Conservation (phyloP, 2,888 invertebrate species). For the Athrips mouffetella region DNA sequence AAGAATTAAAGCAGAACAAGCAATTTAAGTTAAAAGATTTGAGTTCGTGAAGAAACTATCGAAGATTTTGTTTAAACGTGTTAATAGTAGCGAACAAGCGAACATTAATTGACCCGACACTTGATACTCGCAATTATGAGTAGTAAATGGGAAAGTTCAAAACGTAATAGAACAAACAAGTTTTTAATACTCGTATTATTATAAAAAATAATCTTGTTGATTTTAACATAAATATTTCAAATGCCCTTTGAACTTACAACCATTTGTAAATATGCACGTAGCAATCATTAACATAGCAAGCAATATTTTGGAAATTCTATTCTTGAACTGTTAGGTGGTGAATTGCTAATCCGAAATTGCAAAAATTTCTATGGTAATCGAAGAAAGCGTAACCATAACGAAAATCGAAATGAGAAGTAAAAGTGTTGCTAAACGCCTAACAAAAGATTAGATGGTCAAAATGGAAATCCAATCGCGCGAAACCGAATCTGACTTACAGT, state of each 20-base stretch:
- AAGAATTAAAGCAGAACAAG: too few relatives aligned
- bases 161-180: neutral
- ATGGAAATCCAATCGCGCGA: slow-evolving; percentile 8
- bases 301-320: too few relatives aligned
- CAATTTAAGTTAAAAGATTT: too few relatives aligned
- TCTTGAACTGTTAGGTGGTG: too few relatives aligned
- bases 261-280: too few relatives aligned
- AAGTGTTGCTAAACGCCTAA: slow-evolving; percentile 45
- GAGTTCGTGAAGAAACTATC: neutral
- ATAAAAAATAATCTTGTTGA: too few relatives aligned
- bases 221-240: too few relatives aligned
- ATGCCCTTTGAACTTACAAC: too few relatives aligned
- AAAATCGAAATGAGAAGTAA: slow-evolving; percentile 39
- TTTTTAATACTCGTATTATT: too few relatives aligned
- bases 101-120: neutral
- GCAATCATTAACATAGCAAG: too few relatives aligned
- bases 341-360: neutral
- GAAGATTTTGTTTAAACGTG: neutral
- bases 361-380: slow-evolving; percentile 26
- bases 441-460: slow-evolving; percentile 13
- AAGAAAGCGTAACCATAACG: slow-evolving; percentile 54
- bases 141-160: neutral
- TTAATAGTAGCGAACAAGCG: neutral
- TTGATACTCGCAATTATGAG: neutral
- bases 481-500: neutral